phyloP scores from a whole-genome alignment of 2,113 vertebrate species.

The Phyllostomus hastatus region DNA sequence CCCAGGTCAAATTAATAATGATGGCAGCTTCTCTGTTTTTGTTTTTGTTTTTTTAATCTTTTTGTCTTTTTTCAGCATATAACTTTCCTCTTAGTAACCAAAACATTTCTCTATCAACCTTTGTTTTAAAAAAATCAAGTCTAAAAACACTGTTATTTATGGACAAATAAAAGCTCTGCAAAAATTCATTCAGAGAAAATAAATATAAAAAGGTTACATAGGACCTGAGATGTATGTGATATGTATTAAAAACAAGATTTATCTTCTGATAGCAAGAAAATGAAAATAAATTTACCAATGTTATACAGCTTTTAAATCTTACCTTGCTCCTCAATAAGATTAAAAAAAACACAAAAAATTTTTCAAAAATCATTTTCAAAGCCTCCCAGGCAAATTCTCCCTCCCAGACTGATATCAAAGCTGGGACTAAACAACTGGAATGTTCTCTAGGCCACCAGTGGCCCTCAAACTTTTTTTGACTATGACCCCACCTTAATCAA shows the following conservation, averaged over 20 bases:
- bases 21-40: neutral
- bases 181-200: slow-evolving; percentile 17
- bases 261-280: slow-evolving; percentile 20
- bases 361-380: neutral
- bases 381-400: neutral
- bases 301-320: slow-evolving; percentile 6
- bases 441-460: neutral
- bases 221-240: neutral
- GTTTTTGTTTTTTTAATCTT: neutral
- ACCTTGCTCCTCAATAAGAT: neutral
- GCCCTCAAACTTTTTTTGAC: neutral
- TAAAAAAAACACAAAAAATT: neutral
- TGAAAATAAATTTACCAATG: neutral
- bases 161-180: neutral
- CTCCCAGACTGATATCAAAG: neutral
- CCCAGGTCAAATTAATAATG: neutral
- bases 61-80: neutral
- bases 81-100: neutral
- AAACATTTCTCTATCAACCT: neutral
- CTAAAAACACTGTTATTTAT: slow-evolving; percentile 6
- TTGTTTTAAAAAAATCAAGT: neutral
- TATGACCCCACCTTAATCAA: neutral
- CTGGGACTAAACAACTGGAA: neutral
- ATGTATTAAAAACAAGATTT: neutral
- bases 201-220: neutral